Conservation (phyloP, 2,797 vertebrate species). For the Premnoplex brunnescens region DNA sequence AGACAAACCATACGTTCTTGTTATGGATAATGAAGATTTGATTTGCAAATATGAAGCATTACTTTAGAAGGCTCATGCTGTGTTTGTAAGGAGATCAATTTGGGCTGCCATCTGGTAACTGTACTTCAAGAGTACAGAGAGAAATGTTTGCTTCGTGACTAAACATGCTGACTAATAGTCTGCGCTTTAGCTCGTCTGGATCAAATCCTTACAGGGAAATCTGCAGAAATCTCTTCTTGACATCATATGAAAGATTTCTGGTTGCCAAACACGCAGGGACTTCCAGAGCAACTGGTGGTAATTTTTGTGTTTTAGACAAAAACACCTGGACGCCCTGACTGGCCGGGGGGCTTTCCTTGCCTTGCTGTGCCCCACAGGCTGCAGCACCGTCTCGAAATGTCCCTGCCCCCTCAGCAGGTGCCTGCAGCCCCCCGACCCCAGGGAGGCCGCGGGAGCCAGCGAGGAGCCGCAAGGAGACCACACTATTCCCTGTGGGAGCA, state of each 20-base stretch:
- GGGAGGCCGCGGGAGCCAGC: accelerated
- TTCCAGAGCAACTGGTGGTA: neutral
- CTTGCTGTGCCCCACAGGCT: accelerated
- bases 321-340: neutral
- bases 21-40: neutral
- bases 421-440: neutral
- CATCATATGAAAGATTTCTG: neutral
- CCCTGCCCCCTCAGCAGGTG: no score
- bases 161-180: slow-evolving; percentile 47
- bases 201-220: slow-evolving; percentile 43
- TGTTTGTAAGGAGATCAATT: neutral
- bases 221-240: neutral
- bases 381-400: accelerated
- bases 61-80: slow-evolving; percentile 5
- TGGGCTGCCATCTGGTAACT: slow-evolving; percentile 52
- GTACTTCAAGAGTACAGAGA: neutral
- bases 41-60: neutral
- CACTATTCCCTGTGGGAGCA: accelerated
- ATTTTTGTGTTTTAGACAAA: neutral
- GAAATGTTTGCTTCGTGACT: slow-evolving; percentile 46
- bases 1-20: neutral
- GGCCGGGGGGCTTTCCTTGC: accelerated
- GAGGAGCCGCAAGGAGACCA: accelerated
- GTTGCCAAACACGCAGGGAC: accelerated
- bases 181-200: neutral